These are phyloP conservation scores for Papilio glaucus DNA, from an alignment of 1,140 invertebrate genomes.

Conservation along the genomic window DNA sequence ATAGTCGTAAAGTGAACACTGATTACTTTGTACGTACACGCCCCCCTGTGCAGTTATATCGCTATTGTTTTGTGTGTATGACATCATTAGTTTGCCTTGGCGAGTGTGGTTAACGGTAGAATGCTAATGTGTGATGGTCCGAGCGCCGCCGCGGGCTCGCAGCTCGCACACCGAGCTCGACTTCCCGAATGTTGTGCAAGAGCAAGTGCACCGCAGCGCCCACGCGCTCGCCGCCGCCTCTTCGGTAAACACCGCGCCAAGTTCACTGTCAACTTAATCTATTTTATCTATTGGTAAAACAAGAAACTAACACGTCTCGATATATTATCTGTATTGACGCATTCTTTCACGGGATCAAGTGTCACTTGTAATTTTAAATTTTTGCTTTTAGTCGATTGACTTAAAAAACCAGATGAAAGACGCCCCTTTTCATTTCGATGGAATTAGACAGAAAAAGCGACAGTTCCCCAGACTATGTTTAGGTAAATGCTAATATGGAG, in stretches of 20 bases:
- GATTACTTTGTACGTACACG: not conserved
- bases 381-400: slow-evolving; percentile 19
- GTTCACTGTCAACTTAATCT: slow-evolving; percentile 72
- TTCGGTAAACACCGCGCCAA: slow-evolving; percentile 58
- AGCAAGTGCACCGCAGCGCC: slow-evolving; percentile 66
- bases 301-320: slow-evolving; percentile 24
- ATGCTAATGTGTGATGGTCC: slow-evolving; percentile 71
- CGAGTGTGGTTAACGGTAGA: slow-evolving; percentile 75
- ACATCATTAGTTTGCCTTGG: slow-evolving; percentile 66
- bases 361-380: slow-evolving; percentile 13
- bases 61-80: slow-evolving; percentile 61
- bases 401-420: too few relatives aligned
- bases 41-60: slow-evolving; percentile 38
- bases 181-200: slow-evolving; percentile 73
- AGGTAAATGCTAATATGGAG: too few relatives aligned
- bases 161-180: slow-evolving; percentile 39
- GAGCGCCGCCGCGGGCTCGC: slow-evolving; percentile 62
- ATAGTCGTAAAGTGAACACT: slow-evolving; percentile 9
- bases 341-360: not conserved
- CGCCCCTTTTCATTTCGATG: too few relatives aligned
- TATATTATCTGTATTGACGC: slow-evolving; percentile 24
- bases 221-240: slow-evolving; percentile 48
- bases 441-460: too few relatives aligned
- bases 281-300: slow-evolving; percentile 38
- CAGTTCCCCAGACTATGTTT: too few relatives aligned